phyloP scores from a whole-genome alignment of 2,113 vertebrate genomes.

The Baryphthengus martii region DNA sequence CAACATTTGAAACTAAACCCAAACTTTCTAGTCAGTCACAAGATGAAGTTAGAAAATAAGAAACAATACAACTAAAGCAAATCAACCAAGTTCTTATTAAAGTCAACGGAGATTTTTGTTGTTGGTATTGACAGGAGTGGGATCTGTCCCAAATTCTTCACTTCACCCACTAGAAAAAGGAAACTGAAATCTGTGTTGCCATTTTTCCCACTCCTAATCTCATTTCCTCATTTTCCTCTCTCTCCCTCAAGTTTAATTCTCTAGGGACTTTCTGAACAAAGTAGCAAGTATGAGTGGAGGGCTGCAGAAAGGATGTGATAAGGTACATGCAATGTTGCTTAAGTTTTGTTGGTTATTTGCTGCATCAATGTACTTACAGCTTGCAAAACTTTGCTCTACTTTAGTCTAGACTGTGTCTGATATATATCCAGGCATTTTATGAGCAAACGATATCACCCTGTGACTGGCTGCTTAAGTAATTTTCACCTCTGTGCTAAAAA shows the following conservation, averaged over 20 bases:
- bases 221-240: conserved; percentile 53
- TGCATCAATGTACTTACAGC: not conserved
- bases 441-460: not conserved
- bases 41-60: conserved; percentile 17
- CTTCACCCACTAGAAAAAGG: conserved; percentile 9
- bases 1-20: not conserved
- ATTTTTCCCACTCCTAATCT: conserved; percentile 48
- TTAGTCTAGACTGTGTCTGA: not conserved
- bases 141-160: conserved; percentile 30
- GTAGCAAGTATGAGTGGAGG: not conserved
- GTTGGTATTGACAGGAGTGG: not conserved
- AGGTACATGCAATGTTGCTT: not conserved
- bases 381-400: not conserved
- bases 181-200: conserved; percentile 10
- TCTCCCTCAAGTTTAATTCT: not conserved
- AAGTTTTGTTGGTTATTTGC: not conserved
- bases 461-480: not conserved
- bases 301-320: not conserved
- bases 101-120: conserved; percentile 4
- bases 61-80: not conserved
- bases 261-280: conserved; percentile 16
- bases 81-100: conserved; percentile 2
- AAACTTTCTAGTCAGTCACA: not conserved
- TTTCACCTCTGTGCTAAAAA: not conserved
- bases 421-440: not conserved